These are phyloP conservation scores for Polyergus mexicanus DNA, from an alignment of 1,140 invertebrate species.

Conservation along the genomic window DNA sequence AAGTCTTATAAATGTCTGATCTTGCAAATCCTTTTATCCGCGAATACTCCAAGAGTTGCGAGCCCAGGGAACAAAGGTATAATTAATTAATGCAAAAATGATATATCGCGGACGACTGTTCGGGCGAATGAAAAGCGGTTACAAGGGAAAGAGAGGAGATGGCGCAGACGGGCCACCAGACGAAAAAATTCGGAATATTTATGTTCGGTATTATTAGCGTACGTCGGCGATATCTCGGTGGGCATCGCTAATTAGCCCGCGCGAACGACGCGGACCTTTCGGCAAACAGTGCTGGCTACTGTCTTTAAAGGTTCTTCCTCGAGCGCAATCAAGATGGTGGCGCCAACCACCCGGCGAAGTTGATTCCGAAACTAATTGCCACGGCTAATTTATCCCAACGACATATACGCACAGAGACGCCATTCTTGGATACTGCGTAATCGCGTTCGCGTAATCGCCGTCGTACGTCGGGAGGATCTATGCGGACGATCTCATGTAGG, in stretches of 20 bases:
- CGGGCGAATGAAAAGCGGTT: conserved; percentile 20
- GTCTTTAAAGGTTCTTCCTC: conserved; percentile 80
- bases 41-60: background rate
- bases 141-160: conserved; percentile 12
- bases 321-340: conserved; percentile 85
- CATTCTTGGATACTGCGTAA: conserved; percentile 81
- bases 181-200: conserved; percentile 86
- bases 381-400: conserved; percentile 86
- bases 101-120: conserved; percentile 41
- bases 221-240: conserved; percentile 84
- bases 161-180: conserved; percentile 69
- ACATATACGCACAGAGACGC: conserved; percentile 83
- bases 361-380: conserved; percentile 86
- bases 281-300: conserved; percentile 86
- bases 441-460: conserved; percentile 73
- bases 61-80: conserved; percentile 27
- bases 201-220: conserved; percentile 86
- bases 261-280: conserved; percentile 81
- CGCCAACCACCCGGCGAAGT: conserved; percentile 84
- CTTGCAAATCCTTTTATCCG: background rate
- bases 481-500: background rate
- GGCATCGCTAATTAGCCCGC: conserved; percentile 87
- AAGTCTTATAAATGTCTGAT: background rate
- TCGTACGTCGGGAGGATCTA: conserved; percentile 5
- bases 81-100: conserved; percentile 61